phyloP scores from a whole-genome alignment of 2,797 vertebrate species.

The Miichthys miiuy region DNA sequence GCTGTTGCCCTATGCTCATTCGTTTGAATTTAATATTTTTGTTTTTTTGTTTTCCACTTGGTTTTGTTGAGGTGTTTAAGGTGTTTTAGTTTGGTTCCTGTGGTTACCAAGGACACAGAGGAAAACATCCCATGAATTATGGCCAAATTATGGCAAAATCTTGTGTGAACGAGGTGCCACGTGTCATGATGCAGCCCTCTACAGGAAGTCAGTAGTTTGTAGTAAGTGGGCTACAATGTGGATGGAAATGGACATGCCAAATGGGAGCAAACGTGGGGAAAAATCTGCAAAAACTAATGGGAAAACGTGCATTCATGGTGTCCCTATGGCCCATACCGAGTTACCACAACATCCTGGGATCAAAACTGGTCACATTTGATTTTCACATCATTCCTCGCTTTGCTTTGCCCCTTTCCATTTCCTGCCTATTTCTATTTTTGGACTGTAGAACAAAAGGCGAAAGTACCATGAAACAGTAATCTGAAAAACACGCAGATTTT shows the following conservation, averaged over 20 bases:
- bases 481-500: slow-evolving; percentile 14
- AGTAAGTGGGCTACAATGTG: not conserved
- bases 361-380: slow-evolving; percentile 20
- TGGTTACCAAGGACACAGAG: not conserved
- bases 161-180: not conserved
- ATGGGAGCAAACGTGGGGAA: not conserved
- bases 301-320: not conserved
- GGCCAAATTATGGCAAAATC: not conserved
- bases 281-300: slow-evolving; percentile 13
- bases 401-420: slow-evolving; percentile 15
- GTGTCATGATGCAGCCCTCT: not conserved
- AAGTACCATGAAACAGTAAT: slow-evolving; percentile 20
- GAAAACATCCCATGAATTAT: not conserved
- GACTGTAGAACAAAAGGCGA: slow-evolving; percentile 16
- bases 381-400: slow-evolving; percentile 36
- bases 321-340: slow-evolving; percentile 11
- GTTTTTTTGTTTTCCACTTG: no score
- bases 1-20: no score
- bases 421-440: slow-evolving; percentile 41
- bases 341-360: slow-evolving; percentile 48
- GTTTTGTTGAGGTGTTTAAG: no score
- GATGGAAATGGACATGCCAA: not conserved
- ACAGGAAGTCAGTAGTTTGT: not conserved
- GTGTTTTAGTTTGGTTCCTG: not conserved
- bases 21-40: no score